Base-by-base conservation (phyloP, 2,113 vertebrate species). In the Cepphus grylle region DNA sequence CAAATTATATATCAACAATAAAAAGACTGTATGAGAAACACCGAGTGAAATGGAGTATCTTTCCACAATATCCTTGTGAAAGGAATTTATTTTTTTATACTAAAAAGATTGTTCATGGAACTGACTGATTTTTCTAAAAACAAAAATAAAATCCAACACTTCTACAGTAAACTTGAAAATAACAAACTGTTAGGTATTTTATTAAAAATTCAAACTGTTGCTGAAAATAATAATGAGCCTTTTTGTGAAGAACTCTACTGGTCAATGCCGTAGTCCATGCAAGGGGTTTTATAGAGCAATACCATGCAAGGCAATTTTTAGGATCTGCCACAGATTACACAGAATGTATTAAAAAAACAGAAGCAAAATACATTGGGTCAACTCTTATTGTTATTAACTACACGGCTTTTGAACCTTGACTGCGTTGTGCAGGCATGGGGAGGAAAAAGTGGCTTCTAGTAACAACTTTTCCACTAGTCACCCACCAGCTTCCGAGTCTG, bases 221-320 rank as follows among this genome's bases (percentile, higher is more conserved):
- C 20, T 65, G 23, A 27, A 42, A 69, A 65, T 42, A 77, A 55
- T 21, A 59, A 29, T 7, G 17, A 8, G 0, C 0, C 6, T 79
- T 78, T 65, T 17, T 47, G 8, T 56, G 23, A 72, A 72, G 10
- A 86, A 7, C 29, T 74, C 4, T 66, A 7, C 16, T 49, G 34
- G 27, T 55, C 19, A 50, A 9, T 52, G 18, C 5, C 53, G 13
- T 38, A 80, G 38, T 76, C 20, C 36, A 23, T 23, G 15, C 27
- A 52, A 21, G 27, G 2, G 6, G 0, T 8, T 83, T 76, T 43
- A 69, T 18, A 55, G 40, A 55, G 12, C 27, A 50, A 0, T 13
- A 11, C 16, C 4, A 29, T 18, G 12, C 21, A 67, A 50, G 17
- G 4, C 7, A 67, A 1, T 62, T 76, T 38, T 79, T 80, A 56